Evolutionary conservation across 1,140 invertebrate species (phyloP), one percentile per base, ranked within the genome.

Genomic region (Nebria ingens): DNA sequence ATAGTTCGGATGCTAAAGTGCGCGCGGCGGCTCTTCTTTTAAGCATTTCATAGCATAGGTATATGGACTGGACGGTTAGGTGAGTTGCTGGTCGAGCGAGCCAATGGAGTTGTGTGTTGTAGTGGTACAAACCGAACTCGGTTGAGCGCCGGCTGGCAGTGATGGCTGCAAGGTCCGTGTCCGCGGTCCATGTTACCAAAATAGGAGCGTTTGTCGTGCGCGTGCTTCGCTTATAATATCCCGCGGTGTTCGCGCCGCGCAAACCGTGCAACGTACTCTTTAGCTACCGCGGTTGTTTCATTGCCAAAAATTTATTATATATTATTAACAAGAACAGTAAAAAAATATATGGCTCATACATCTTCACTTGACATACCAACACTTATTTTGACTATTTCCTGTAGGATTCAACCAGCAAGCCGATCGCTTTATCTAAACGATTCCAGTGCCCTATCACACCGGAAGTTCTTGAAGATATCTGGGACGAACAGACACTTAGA

Each of bases 401-500:
- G 25, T 45, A 45, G 6, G 40, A 11, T 45, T 17, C 40, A 12
- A 17, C 9, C 6, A 11, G 17, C 40, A 45, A 3, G 40, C 4
- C 40, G 3, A 45, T 45, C 40, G 3, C 6, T 12, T 11, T 11
- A 45, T 12, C 40, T 12, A 45, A 45, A n/a, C 6, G 40, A 1
- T 70, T 70, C 54, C 64, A 65, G 38, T 61, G 67, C 61, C 70
- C 70, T 9, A 62, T 71, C 11, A 64, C 63, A 29, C 63, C 63
- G 51, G 62, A 81, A 65, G 82, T 84, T 69, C 71, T 85, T 55
- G 78, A 83, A 60, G 78, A 80, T 66, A 81, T 86, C 70, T 84
- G 81, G 80, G 84, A 87, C 82, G 83, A 85, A 69, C 73, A 80
- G 61, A 76, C 80, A 21, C 75, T 87, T 54, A 76, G 77, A 66